Conservation (phyloP, 2,888 invertebrate species). For the Mythimna pallens region DNA sequence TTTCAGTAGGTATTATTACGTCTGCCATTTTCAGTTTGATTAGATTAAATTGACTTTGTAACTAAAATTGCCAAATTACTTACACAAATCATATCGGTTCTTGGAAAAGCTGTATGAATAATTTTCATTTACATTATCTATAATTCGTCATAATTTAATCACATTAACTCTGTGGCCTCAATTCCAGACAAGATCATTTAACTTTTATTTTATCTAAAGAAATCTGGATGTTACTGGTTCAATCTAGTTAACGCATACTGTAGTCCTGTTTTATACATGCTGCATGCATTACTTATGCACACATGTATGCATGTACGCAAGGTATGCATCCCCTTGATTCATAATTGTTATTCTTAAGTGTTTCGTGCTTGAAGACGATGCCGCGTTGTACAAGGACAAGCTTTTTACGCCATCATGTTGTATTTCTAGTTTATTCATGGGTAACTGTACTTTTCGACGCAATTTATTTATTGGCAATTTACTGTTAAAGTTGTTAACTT, state of each 20-base stretch:
- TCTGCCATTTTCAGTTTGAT: constrained; percentile 15
- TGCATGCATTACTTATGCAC: constrained; percentile 37
- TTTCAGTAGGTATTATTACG: not conserved
- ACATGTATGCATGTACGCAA: constrained; percentile 32
- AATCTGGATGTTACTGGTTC: constrained; percentile 40
- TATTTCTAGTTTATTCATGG: constrained; percentile 23
- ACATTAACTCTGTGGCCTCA: constrained; percentile 37
- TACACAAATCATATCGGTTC: constrained; percentile 13
- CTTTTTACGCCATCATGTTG: constrained; percentile 28
- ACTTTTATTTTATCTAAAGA: constrained; percentile 18
- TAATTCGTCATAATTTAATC: constrained; percentile 26
- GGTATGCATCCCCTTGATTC: constrained; percentile 55
- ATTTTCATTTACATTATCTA: constrained; percentile 25
- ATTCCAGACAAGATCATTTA: constrained; percentile 15
- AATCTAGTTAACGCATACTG: constrained; percentile 18
- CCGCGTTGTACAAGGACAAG: constrained; percentile 25
- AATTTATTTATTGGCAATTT: not conserved
- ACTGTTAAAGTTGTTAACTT: constrained; percentile 10
- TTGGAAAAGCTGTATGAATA: constrained; percentile 35
- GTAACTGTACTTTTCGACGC: constrained; percentile 19
- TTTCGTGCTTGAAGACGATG: constrained; percentile 32
- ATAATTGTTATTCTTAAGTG: constrained; percentile 44
- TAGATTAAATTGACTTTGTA: constrained; percentile 25
- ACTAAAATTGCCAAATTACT: not conserved
- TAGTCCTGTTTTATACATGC: constrained; percentile 23